phyloP scores from a whole-genome alignment of 2,113 vertebrate species.

The Urocynchramus pylzowi region DNA sequence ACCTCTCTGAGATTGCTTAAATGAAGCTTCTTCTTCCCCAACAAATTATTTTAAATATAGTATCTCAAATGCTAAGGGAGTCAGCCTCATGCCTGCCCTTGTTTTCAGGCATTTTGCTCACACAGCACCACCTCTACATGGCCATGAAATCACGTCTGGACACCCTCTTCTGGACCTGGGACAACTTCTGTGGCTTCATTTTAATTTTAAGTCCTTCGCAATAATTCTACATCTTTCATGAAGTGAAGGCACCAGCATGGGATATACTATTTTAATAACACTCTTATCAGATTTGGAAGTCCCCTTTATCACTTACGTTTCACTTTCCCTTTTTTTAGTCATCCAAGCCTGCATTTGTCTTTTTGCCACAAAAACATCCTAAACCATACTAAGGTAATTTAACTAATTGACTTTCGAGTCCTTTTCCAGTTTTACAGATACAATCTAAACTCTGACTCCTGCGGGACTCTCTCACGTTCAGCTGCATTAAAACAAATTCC shows the following conservation, averaged over 20 bases:
- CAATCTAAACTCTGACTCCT: not conserved
- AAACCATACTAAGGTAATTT: not conserved
- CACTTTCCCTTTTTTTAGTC: not conserved
- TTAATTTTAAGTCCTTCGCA: not conserved
- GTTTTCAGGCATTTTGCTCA: not conserved
- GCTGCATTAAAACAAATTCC: not conserved
- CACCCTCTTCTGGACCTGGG: no score
- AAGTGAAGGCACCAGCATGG: not conserved
- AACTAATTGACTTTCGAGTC: not conserved
- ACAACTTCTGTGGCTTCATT: not conserved
- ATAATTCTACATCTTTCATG: not conserved
- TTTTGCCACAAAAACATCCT: not conserved
- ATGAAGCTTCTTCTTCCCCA: not conserved
- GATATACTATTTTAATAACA: not conserved
- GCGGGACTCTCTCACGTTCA: not conserved
- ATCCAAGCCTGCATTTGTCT: not conserved
- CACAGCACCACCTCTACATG: not conserved
- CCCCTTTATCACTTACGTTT: not conserved
- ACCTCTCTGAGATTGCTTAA: not conserved
- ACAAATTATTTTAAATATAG: not conserved
- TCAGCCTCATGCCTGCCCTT: not conserved
- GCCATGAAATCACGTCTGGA: accelerated
- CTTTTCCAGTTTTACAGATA: not conserved
- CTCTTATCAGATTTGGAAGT: not conserved
- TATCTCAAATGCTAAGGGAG: not conserved